Base-by-base conservation (phyloP, 2,888 invertebrate genomes). In the Timema cristinae region DNA sequence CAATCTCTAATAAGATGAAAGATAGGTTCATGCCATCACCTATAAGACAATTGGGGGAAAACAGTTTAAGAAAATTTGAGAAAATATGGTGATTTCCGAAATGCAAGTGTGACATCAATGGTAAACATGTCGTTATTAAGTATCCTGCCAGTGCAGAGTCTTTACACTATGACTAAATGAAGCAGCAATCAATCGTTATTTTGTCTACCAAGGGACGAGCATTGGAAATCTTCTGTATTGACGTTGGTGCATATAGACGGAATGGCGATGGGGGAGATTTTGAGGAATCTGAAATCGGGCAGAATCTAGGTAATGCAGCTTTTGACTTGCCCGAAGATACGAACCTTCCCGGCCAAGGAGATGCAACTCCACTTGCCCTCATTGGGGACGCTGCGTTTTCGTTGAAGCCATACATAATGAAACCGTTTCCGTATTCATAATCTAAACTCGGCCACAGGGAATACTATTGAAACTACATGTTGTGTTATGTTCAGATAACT, bases 311-410 rank as follows among this genome's bases (percentile, higher is more conserved):
- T 10, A 67, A 6, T 13, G 50, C 10, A 10, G 50, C 48, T 49
- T 67, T 67, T 67, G 67, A 67, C 50, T 50, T 67, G 48, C 67
- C 67, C 10, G 49, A 67, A 48, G 67, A 67, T 50, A 48, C 15
- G 15, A 48, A 11, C 48, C 67, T 67, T 48, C 67, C 49, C 8
- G 11, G 49, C 15, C 67, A 67, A 67, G 13, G 15, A 32, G 48
- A 67, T 15, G 48, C 10, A 15, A 67, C 49, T 47, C 49, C 67
- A 32, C 67, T 13, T 50, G 67, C 50, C 15, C 7, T 48, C 50
- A 56, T 56, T 56, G 67, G 67, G 50, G 67, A 67, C 47, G 11
- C 47, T 11, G 67, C 67, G 10, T 67, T 49, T 48, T 9, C 49
- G 50, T 50, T 67, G 5, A 32, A 67, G 50, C 49, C 67, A 49